A percentile compares a stretch with the other conserved stretches of the same genome.
Conservation (phyloP, 2,797 vertebrate genomes). For the Phylloscopus collybita region DNA sequence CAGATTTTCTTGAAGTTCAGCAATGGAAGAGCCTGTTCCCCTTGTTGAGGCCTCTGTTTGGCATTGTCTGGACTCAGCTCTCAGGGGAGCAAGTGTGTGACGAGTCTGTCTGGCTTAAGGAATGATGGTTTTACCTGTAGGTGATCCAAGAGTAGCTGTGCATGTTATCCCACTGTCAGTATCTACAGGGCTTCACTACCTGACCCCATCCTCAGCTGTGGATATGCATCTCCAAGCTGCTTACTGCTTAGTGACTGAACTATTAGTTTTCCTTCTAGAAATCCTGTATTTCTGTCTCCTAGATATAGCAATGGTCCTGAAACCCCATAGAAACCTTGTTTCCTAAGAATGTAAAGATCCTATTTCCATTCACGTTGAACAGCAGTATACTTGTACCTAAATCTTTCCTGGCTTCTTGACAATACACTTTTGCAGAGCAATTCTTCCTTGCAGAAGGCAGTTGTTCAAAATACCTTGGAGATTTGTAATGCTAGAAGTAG, state of each 20-base stretch:
- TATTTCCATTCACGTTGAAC: background rate
- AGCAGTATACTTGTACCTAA: background rate
- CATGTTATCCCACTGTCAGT: background rate
- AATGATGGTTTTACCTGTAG: background rate
- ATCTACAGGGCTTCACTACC: background rate
- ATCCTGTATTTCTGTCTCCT: background rate
- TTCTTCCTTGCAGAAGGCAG: background rate
- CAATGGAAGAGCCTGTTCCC: background rate
- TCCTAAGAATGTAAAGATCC: background rate
- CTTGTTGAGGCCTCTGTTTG: background rate
- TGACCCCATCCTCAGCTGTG: background rate
- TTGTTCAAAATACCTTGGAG: background rate
- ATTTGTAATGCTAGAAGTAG: conserved; percentile 18
- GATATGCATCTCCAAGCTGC: rapidly evolving
- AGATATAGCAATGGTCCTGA: background rate
- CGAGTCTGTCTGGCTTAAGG: background rate
- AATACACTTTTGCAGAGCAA: background rate
- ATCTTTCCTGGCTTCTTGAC: background rate
- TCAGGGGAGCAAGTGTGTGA: rapidly evolving
- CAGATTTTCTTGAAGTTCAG: background rate
- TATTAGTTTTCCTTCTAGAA: background rate
- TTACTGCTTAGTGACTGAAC: background rate
- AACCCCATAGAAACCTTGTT: background rate
- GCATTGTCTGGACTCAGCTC: background rate
- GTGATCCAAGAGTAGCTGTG: background rate